Conservation (phyloP, 92 coral and sea anemone genomes). For the Plumapathes pennacea region DNA sequence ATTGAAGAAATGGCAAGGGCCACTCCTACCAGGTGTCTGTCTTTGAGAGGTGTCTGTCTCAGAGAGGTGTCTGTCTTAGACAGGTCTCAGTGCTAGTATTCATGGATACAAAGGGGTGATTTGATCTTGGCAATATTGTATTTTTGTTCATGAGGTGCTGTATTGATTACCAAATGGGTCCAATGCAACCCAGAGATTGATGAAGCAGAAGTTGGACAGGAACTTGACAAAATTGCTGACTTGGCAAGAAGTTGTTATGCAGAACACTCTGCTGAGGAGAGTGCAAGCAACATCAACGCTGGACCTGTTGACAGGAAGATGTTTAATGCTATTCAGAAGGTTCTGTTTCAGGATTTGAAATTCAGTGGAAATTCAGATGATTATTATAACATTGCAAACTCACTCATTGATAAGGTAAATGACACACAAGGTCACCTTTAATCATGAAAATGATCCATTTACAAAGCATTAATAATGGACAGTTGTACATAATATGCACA, state of each 20-base stretch:
- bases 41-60: background rate
- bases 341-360: constrained; percentile 63
- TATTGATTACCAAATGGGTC: constrained; percentile 81
- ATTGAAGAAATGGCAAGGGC: background rate
- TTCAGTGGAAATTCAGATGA: constrained; percentile 69
- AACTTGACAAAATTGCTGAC: constrained; percentile 67
- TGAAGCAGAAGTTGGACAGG: constrained; percentile 8
- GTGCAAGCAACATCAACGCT: background rate
- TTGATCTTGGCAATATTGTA: no score
- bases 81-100: no score
- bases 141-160: constrained; percentile 52
- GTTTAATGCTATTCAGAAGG: constrained; percentile 58
- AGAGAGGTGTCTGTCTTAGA: background rate
- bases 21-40: background rate
- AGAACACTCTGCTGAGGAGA: no score
- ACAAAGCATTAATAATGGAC: no score
- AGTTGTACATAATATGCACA: no score
- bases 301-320: constrained; percentile 32
- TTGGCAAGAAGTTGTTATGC: constrained; percentile 39
- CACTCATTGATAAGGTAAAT: constrained; percentile 78
- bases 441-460: no score
- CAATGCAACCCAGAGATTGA: constrained; percentile 49
- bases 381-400: constrained; percentile 70
- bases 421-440: no score
- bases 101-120: no score